phyloP scores from a whole-genome alignment of 2,888 invertebrate species.

The Melinaea menophilus region DNA sequence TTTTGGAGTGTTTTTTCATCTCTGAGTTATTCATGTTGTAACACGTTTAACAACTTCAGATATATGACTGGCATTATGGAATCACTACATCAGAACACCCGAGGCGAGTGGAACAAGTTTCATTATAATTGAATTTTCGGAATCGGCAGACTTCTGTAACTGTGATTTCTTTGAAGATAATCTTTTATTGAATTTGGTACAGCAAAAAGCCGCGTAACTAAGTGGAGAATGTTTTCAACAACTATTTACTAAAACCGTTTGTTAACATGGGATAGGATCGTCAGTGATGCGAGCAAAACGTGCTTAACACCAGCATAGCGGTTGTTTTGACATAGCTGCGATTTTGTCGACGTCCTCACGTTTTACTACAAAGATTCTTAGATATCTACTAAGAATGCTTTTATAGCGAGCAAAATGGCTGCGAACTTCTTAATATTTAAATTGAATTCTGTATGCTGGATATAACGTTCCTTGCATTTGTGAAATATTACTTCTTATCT shows the following conservation, averaged over 20 bases:
- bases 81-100: constrained; percentile 53
- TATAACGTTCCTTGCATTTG: constrained; percentile 11
- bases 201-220: constrained; percentile 32
- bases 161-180: constrained; percentile 32
- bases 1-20: constrained; percentile 34
- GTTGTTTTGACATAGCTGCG: constrained; percentile 16
- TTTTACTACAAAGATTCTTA: constrained; percentile 25
- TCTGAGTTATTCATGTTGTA: constrained; percentile 50
- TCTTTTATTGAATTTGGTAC: constrained; percentile 29
- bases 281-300: constrained; percentile 29
- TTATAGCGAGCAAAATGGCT: constrained; percentile 21
- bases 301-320: constrained; percentile 31
- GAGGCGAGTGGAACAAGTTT: constrained; percentile 45
- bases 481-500: not conserved
- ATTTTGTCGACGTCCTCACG: constrained; percentile 15
- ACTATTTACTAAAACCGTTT: constrained; percentile 50
- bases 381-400: constrained; percentile 19
- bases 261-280: constrained; percentile 57
- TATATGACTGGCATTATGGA: constrained; percentile 56
- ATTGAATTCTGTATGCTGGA: constrained; percentile 13
- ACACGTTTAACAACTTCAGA: constrained; percentile 53
- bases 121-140: constrained; percentile 51
- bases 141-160: constrained; percentile 39
- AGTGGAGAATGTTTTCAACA: constrained; percentile 23
- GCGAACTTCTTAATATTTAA: constrained; percentile 19